Evolutionary conservation across 2,113 vertebrate species (phyloP), one percentile per base, ranked within the genome.

Genomic region (Tachysurus fulvidraco): DNA sequence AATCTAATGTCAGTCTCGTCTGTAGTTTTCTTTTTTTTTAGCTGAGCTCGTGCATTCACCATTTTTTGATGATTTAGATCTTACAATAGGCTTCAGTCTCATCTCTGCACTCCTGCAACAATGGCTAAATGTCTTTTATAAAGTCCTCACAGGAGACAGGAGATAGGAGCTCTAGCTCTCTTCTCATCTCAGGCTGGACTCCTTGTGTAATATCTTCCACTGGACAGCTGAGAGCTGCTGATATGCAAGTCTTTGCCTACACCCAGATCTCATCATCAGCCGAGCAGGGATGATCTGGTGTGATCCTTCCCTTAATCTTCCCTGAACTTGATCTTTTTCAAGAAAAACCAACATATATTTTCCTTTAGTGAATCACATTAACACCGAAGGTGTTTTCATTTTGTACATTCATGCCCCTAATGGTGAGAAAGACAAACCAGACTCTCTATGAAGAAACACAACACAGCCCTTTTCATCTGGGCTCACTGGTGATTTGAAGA

Each of bases 401-500:
- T 71, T 71, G 30, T 25, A n/a, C 41, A 17, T 36, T 81, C 55
- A 44, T 36, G 41, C 25, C 19, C 71, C n/a, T 65, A 52, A 44
- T 10, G 16, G 57, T 78, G 69, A 87, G 16, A 23, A 78, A 69
- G 25, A 83, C 14, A 25, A 8, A 50, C 10, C 52, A 69, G 41
- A 89, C 92, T 91, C 88, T 1, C 83, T 89, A 85, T 91, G 10
- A 81, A 64, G 92, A 86, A 91, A 85, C 84, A 83, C 91, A 91
- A 85, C 84, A 83, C 91, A 91, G 92, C 91, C 91, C 89, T 84
- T 88, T 60, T 85, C 89, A 90, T 91, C 55, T 89, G 86, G 89
- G 91, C 92, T 94, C 93, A 94, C 94, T 95, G 94, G 92, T 87
- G 83, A 88, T 83, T 86, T 89, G 89, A 90, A 92, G 89, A 91